A percentile compares a stretch with the other conserved stretches of the same genome.
Conservation (phyloP, 2,113 vertebrate genomes). For the Tautogolabrus adspersus region DNA sequence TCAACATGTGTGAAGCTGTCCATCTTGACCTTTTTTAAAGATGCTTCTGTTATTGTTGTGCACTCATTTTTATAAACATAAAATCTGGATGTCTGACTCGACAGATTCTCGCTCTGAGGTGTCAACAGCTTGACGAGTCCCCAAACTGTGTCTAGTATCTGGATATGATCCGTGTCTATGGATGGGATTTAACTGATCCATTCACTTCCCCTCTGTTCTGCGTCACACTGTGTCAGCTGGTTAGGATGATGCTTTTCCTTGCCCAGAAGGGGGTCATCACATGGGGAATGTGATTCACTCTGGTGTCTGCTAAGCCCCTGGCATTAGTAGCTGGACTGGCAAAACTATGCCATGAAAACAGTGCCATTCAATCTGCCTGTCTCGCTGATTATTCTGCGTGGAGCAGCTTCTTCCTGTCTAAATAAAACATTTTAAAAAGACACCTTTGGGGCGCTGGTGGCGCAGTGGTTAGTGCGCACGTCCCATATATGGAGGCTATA, state of each 20-base stretch:
- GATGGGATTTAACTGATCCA: conserved; percentile 38
- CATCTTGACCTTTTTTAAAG: conserved; percentile 8
- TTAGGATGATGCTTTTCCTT: conserved; percentile 42
- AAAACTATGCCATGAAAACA: conserved; percentile 6
- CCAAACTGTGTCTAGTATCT: not conserved
- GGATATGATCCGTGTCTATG: not conserved
- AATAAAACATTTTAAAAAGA: not conserved
- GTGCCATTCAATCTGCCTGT: not conserved
- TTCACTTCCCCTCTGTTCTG: conserved; percentile 16
- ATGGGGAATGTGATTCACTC: conserved; percentile 37
- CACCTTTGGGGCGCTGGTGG: no score
- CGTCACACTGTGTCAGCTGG: conserved; percentile 39
- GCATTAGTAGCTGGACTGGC: conserved; percentile 41
- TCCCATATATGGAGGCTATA: no score
- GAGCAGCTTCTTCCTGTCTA: not conserved
- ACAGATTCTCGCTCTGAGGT: not conserved
- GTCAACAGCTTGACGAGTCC: not conserved
- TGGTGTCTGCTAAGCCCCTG: conserved; percentile 41
- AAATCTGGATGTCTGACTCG: not conserved
- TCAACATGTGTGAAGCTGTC: conserved; percentile 28
- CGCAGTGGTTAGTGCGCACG: no score
- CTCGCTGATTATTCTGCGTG: not conserved
- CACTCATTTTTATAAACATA: not conserved
- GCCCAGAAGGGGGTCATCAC: conserved; percentile 41
- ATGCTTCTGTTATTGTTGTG: not conserved